Evolutionary conservation across 53 echinoderm and acorn worm genomes (phyloP), one percentile per base, ranked within the genome.

Genomic region (Stichopus horrens): DNA sequence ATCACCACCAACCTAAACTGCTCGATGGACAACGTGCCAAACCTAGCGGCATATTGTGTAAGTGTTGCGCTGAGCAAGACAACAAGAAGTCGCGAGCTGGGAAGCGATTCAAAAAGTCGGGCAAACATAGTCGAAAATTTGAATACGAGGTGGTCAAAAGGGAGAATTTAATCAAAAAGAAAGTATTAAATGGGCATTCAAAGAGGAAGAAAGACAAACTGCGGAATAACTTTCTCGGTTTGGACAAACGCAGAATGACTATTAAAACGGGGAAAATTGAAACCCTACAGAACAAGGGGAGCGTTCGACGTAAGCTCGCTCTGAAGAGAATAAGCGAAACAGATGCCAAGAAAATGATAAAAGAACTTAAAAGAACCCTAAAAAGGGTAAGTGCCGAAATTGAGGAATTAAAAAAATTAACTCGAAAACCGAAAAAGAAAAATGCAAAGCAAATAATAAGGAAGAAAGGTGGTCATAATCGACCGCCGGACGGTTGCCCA

Each of bases 331-430:
- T 87, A 6, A 75, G 54, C 16, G 58, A 87, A 75, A 7, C 87
- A 1, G 87, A 75, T 74, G 87, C 87, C 14, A 74, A 87, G 75
- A 74, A 75, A 75, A 87, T 87, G 87, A 87, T 87, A 53, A 74
- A 58, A 75, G 87, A 87, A 87, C 56, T 87, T 8, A 87, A 75
- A 87, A 74, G 58, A 51, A 87, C 87, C 18, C 58, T 87, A 7
- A 74, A 75, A 58, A 73, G 87, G 74, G 87, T 87, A n/a, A 87
- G 87, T 21, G 74, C 74, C 9, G 87, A 87, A 87, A 87, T 87
- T 53, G 87, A 87, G 20, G 75, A 75, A 55, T 54, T 87, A 11
- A 74, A 87, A 55, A 87, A 87, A 87, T n/a, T 74, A 14, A 87
- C 74, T 4, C n/a, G 16, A 23, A 87, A 88, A 88, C 16, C 23